These are phyloP conservation scores for Chlorospingus flavigularis DNA, from an alignment of 2,797 vertebrate species.

Conservation along the genomic window DNA sequence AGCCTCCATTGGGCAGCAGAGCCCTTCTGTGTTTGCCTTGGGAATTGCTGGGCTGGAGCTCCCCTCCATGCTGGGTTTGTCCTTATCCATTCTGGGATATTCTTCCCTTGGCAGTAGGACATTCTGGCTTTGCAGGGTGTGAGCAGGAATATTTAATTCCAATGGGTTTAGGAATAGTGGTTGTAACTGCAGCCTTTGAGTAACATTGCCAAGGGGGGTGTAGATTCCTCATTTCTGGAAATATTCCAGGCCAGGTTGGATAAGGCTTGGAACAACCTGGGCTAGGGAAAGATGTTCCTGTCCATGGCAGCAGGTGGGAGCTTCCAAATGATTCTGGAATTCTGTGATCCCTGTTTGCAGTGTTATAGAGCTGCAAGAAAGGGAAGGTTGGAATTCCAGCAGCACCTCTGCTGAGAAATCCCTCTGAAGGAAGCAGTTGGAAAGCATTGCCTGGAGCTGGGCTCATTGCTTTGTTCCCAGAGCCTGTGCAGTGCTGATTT, in stretches of 20 bases:
- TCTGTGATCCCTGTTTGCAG: not conserved
- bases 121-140: not conserved
- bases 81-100: not conserved
- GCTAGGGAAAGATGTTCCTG: not conserved
- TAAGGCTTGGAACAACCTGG: not conserved
- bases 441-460: not conserved
- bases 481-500: not conserved
- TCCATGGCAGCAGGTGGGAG: accelerated
- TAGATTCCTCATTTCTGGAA: not conserved
- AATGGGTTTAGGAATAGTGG: not conserved
- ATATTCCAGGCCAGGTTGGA: not conserved
- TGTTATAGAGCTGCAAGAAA: not conserved
- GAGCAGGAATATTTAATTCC: not conserved
- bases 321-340: not conserved
- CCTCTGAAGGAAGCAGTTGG: not conserved
- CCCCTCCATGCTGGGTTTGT: not conserved
- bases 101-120: not conserved
- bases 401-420: not conserved
- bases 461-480: accelerated
- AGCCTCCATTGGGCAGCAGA: not conserved
- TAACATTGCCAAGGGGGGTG: not conserved
- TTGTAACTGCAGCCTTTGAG: not conserved
- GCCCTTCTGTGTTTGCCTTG: not conserved
- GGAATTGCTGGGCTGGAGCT: not conserved
- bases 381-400: not conserved